Evolutionary conservation across 2,888 invertebrate species (phyloP), one percentile per base, ranked within the genome.

Genomic region (Drosophila setosimentum): DNA sequence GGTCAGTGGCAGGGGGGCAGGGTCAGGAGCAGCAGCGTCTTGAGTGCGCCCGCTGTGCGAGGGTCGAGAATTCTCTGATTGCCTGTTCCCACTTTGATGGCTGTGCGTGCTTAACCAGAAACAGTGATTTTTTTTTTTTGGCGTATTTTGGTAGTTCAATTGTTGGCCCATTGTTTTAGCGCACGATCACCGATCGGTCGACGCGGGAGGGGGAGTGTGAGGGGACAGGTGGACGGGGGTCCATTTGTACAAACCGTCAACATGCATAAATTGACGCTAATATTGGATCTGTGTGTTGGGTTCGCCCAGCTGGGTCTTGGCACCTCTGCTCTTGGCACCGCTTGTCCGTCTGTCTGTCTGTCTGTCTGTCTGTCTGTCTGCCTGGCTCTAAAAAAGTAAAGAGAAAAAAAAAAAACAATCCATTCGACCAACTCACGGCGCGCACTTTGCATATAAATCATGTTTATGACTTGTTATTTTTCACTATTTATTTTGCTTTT

Each of bases 121-220:
- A 73, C 79, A 79, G 70, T 65, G 24, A n/a, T n/a, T n/a, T n/a
- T n/a, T n/a, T n/a, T n/a, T 33, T 35, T 54, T 70, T 76, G 75
- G 87, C 91, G 87, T 87, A 87, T 89, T 89, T 84, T 87, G 87
- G 87, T 90, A 87, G 87, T 87, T 90, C 75, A 90, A 90, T 83
- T 89, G 76, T 76, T 69, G 73, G 54, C 67, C 77, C 89, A 89
- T 87, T 87, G 90, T 89, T 68, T 90, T 72, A 66, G 82, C 74
- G 70, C 70, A 82, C 74, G 79, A 78, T 61, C 78, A 18, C 29
- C 61, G 60, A 48, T 65, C 42, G 48, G 48, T 49, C 24, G 8
- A 8, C 18, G 8, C 0, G 35, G 4, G 6, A 3, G 18, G 13
- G 16, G 18, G 2, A 0, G 35, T 16, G 6, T 2, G 18, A 16